Conservation (phyloP, 2,797 vertebrate genomes). For the Nothura maculosa region DNA sequence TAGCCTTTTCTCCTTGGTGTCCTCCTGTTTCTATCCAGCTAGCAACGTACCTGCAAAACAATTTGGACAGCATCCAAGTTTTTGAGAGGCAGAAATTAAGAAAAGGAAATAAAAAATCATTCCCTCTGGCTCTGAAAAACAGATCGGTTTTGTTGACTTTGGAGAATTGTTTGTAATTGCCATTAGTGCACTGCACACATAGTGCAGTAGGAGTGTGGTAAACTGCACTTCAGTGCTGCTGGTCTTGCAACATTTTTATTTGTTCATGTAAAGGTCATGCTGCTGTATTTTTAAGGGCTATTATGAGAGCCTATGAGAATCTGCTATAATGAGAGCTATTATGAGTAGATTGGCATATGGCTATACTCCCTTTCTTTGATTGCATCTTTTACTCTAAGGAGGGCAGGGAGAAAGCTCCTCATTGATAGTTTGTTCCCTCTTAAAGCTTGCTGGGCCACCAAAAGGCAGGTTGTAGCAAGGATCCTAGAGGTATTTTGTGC, state of each 20-base stretch:
- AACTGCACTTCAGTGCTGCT: neutral
- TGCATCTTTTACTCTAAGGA: neutral
- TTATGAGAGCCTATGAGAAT: neutral
- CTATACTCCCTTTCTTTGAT: neutral
- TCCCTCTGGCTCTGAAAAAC: neutral
- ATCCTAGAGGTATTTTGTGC: neutral
- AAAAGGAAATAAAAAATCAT: neutral
- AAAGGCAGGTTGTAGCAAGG: neutral
- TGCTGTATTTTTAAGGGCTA: neutral
- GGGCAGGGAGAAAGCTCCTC: neutral
- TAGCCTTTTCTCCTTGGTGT: slow-evolving; percentile 88
- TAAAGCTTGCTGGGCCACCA: neutral
- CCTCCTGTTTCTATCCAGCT: slow-evolving; percentile 90
- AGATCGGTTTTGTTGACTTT: neutral
- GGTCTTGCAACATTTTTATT: neutral
- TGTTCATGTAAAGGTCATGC: neutral
- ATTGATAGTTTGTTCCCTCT: neutral
- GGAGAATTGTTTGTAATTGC: neutral
- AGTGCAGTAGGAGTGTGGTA: neutral
- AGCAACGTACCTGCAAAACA: slow-evolving; percentile 83
- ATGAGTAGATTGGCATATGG: neutral
- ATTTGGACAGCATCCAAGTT: neutral
- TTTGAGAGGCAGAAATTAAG: neutral
- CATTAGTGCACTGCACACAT: neutral
- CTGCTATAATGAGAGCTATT: too few relatives aligned